Base-by-base conservation (phyloP, 2,113 vertebrate species). In the Orthochromis malagaraziensis region DNA sequence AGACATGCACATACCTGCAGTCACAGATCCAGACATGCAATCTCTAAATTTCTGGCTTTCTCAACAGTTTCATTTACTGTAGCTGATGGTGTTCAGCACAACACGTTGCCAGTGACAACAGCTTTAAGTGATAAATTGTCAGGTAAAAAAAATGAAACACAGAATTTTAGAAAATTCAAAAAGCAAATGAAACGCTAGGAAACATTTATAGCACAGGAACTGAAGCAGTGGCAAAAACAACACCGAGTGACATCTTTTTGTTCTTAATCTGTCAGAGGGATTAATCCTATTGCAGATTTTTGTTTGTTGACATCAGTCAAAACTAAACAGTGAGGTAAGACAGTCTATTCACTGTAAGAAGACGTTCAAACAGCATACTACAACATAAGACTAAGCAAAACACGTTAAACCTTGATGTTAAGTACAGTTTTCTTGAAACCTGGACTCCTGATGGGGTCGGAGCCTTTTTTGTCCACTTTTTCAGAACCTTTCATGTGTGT, bases 1-100 rank as follows among this genome's bases (percentile, higher is more conserved):
- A 92, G 90, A 93, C 89, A 90, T 92, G 88, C 33, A 49, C n/a
- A 79, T 58, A 82, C 85, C 85, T 87, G 38, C 3, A 24, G 86
- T 49, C 81, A 84, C 79, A 68, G 29, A 65, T 51, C 82, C 26
- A 10, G 38, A 70, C 24, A 77, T 45, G 9, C 38, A 40, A 49
- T 45, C 49, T 89, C 79, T 53, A 3, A 58, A 55, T 84, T 19
- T 51, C 24, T 11, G 12, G 60, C 58, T 85, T 63, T 19, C 6
- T 40, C 14, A 57, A 7, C 19, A 47, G 10, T 65, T 65, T 21
- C 10, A 65, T 81, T 90, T 89, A 35, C 55, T 53, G 24, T 19
- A 79, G 42, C 40, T 47, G n/a, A 54, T 35, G 57, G 17, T 65
- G 6, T 45, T 83, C 53, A 83, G n/a, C 21, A 75, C 55, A 35